phyloP scores from a whole-genome alignment of 2,888 invertebrate genomes.

The Corbicula japonica region DNA sequence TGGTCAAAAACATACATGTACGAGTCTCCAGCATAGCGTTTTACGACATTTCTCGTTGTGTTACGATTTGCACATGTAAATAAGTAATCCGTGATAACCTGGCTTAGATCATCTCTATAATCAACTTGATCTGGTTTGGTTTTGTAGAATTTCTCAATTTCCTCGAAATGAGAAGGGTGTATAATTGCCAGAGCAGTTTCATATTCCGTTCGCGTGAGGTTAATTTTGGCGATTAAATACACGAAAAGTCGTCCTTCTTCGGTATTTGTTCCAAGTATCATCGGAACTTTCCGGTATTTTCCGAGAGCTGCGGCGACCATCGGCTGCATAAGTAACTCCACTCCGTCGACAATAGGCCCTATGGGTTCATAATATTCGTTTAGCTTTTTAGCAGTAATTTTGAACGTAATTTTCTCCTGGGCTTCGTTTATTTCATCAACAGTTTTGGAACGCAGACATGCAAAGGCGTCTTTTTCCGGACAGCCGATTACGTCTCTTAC shows the following conservation, averaged over 20 bases:
- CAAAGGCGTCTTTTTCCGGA: constrained; percentile 54
- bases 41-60: constrained; percentile 32
- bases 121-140: constrained; percentile 58
- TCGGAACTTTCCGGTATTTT: constrained; percentile 71
- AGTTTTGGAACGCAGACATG: constrained; percentile 70
- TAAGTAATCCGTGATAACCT: constrained; percentile 74
- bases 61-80: constrained; percentile 76
- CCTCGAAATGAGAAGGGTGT: constrained; percentile 48
- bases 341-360: constrained; percentile 78
- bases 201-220: constrained; percentile 37
- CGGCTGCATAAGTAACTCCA: constrained; percentile 69
- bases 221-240: constrained; percentile 66
- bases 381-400: constrained; percentile 73
- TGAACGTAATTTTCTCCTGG: constrained; percentile 58
- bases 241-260: constrained; percentile 79
- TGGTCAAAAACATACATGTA: constrained; percentile 79
- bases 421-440: constrained; percentile 74
- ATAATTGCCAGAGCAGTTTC: constrained; percentile 35
- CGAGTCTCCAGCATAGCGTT: constrained; percentile 8
- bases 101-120: constrained; percentile 58
- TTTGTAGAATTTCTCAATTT: constrained; percentile 70
- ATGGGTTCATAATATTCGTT: constrained; percentile 79
- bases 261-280: constrained; percentile 76
- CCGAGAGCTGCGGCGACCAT: constrained; percentile 66
- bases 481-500: constrained; percentile 67